Base-by-base conservation (phyloP, 1,140 invertebrate genomes). In the Drosophila sturtevanti region DNA sequence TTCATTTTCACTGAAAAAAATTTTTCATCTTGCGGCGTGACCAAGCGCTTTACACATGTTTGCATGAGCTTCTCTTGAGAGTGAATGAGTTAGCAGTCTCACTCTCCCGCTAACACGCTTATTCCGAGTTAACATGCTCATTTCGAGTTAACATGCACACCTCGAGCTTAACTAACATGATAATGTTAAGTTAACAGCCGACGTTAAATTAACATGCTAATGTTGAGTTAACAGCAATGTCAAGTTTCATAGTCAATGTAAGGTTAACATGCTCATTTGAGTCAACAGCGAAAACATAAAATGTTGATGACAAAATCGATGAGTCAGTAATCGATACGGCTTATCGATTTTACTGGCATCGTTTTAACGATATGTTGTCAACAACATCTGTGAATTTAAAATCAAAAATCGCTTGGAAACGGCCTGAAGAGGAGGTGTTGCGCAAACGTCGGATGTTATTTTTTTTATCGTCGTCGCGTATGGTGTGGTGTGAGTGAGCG, bases 401-500 rank as follows among this genome's bases (percentile, higher is more conserved):
- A 16, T 9, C 14, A 44, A 44, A 44, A 44, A 41, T 41, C 38
- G 38, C 38, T 44, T 44, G 16, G 14, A 44, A 44, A 44, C 14
- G 41, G 14, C 18, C 41, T 44, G 41, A 44, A 21, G 16, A 21
- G 41, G 9, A 48, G 41, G 18, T 48, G 41, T 48, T 48, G 16
- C 41, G 41, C 41, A 48, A 21, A 21, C 41, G 41, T 48, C 41
- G 41, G 41, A 48, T 48, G 41, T 48, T 21, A 21, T 44, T 44
- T 44, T 44, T 48, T 44, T 44, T 44, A 44, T 44, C 41, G 16
- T 48, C 41, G 41, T 48, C 68, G 64, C 35, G 66, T 62, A 18
- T 55, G 63, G 37, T 21, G 41, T 55, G 63, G 37, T 21, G 41
- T 48, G 18, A 21, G 16, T 48, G 41, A 48, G 41, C 41, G 41